These are phyloP conservation scores for Cantharis lateralis DNA, from an alignment of 2,888 invertebrate species.

Conservation along the genomic window DNA sequence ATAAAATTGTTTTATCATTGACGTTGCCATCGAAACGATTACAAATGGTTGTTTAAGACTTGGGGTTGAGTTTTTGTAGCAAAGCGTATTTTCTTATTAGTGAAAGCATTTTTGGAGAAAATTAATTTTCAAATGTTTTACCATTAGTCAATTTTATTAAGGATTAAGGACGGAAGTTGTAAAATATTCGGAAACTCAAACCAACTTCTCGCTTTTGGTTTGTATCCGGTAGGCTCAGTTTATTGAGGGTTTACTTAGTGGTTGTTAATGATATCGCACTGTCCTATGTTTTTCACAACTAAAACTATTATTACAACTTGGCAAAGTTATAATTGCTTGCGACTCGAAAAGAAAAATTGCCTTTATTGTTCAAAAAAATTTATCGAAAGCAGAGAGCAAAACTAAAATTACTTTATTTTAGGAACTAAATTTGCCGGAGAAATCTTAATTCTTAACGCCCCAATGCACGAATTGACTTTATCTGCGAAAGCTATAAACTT, in stretches of 20 bases:
- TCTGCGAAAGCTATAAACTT: background rate
- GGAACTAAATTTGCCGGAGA: background rate
- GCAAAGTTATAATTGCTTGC: background rate
- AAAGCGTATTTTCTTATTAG: background rate
- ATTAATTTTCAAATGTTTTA: constrained; percentile 5
- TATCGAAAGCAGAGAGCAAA: background rate
- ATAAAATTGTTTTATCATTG: background rate
- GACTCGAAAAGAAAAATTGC: background rate
- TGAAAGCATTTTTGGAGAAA: background rate
- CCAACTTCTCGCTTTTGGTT: constrained; percentile 10
- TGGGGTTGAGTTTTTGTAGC: background rate
- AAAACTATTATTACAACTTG: background rate
- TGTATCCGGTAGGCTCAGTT: constrained; percentile 9
- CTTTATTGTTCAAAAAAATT: background rate
- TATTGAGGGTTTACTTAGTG: background rate
- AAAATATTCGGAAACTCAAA: constrained; percentile 14
- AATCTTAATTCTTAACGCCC: background rate
- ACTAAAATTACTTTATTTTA: background rate
- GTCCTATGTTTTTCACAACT: background rate
- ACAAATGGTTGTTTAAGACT: background rate
- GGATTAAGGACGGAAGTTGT: constrained; percentile 19
- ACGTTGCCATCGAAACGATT: background rate
- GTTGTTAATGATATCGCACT: background rate
- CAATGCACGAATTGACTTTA: background rate
- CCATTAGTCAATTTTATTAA: constrained; percentile 11